Evolutionary conservation across 2,888 invertebrate species (phyloP).

Genomic region (Catocala sponsa): DNA sequence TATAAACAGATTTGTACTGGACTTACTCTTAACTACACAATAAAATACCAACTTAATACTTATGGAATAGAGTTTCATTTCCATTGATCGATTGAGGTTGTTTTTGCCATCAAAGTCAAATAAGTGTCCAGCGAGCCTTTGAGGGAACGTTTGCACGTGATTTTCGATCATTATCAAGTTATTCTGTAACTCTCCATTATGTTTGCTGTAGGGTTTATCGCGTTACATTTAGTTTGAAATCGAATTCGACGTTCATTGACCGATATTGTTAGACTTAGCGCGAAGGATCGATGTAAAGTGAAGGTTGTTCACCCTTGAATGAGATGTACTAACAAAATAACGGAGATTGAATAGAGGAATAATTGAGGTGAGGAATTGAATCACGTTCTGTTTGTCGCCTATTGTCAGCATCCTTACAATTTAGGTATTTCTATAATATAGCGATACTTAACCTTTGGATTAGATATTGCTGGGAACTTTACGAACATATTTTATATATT

Average conservation of each 20-base stretch:
- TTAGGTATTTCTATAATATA: too few species aligned
- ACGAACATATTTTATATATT: too few species aligned
- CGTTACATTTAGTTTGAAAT: background rate
- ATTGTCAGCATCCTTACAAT: too few species aligned
- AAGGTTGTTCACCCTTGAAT: too few species aligned
- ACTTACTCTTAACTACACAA: conserved; percentile 7
- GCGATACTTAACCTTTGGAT: too few species aligned
- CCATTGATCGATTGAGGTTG: background rate
- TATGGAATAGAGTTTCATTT: background rate
- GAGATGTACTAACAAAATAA: too few species aligned
- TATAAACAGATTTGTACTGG: conserved; percentile 49
- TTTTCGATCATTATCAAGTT: conserved; percentile 27
- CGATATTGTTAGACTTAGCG: too few species aligned
- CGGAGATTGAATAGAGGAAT: too few species aligned
- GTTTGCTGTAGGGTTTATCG: conserved; percentile 4
- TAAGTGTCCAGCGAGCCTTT: conserved; percentile 25
- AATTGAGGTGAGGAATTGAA: too few species aligned
- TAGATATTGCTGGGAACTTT: too few species aligned
- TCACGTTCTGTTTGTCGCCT: too few species aligned
- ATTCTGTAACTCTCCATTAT: conserved; percentile 7
- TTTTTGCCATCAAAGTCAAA: conserved; percentile 17
- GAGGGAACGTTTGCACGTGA: conserved; percentile 29
- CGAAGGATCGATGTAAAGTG: too few species aligned
- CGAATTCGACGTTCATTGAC: background rate
- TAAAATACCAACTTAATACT: conserved; percentile 7